These are phyloP conservation scores for Mastomys coucha DNA, from an alignment of 2,113 vertebrate genomes.

Conservation along the genomic window DNA sequence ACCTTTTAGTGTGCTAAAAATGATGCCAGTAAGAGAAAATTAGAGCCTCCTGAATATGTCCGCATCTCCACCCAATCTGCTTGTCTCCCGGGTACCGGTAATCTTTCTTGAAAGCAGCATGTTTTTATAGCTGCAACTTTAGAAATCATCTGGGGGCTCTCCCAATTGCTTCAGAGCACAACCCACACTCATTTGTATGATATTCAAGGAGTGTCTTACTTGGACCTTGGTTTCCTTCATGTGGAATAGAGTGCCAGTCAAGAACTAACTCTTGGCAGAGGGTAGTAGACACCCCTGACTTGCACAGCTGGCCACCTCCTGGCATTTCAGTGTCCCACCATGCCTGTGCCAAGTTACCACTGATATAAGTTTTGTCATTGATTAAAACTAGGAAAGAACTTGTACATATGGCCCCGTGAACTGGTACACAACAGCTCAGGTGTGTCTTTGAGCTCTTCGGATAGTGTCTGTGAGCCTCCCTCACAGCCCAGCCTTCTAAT, in stretches of 20 bases:
- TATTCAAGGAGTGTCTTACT: background rate
- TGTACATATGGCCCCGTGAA: background rate
- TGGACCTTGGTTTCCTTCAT: background rate
- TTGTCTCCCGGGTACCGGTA: slow-evolving; percentile 3
- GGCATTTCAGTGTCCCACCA: background rate
- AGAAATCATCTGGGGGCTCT: background rate
- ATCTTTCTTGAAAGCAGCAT: slow-evolving; percentile 3
- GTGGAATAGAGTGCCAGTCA: background rate
- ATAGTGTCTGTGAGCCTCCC: background rate
- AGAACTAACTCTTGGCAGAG: background rate
- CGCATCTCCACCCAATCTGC: background rate
- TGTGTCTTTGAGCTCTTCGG: background rate
- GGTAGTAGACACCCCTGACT: background rate
- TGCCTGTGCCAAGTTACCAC: background rate
- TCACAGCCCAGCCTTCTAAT: background rate
- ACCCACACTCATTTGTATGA: background rate
- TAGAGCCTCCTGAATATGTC: background rate
- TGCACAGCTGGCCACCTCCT: background rate
- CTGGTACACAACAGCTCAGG: background rate
- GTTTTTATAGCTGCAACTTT: background rate
- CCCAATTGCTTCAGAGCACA: background rate
- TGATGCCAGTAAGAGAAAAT: slow-evolving; percentile 48
- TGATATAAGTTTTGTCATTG: background rate
- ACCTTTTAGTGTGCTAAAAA: slow-evolving; percentile 45
- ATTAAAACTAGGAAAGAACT: background rate